These are phyloP conservation scores for Drosophila mulleri DNA, from an alignment of 2,888 invertebrate species.

Conservation along the genomic window DNA sequence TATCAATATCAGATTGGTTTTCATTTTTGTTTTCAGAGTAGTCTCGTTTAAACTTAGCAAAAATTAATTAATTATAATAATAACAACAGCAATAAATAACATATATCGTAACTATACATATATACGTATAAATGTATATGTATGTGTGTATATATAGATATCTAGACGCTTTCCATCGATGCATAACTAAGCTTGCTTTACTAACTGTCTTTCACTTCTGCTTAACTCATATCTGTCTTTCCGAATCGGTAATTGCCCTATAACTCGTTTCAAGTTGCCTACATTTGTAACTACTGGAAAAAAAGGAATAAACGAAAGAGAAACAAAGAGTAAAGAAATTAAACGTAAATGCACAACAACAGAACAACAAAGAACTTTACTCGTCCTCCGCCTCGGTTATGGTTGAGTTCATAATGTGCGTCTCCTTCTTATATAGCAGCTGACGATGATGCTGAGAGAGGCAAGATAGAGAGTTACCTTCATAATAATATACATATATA, in stretches of 20 bases:
- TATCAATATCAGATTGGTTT: constrained; percentile 50
- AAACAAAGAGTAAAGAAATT: constrained; percentile 31
- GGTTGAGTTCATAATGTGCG: constrained; percentile 88
- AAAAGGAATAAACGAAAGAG: constrained; percentile 21
- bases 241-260: constrained; percentile 48
- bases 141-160: constrained; percentile 17
- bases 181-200: constrained; percentile 52
- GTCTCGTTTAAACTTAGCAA: constrained; percentile 49
- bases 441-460: constrained; percentile 81
- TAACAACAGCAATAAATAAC: constrained; percentile 65
- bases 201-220: constrained; percentile 14
- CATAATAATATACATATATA: neutral
- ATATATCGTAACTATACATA: constrained; percentile 24
- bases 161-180: constrained; percentile 39
- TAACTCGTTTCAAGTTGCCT: constrained; percentile 49
- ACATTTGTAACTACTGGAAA: constrained; percentile 57
- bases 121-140: constrained; percentile 20
- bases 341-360: constrained; percentile 59
- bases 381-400: constrained; percentile 90
- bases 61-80: constrained; percentile 39
- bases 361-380: constrained; percentile 63
- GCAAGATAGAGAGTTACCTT: neutral
- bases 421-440: constrained; percentile 82
- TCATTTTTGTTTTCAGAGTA: constrained; percentile 33
- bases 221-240: constrained; percentile 58